phyloP scores from a whole-genome alignment of 1,140 invertebrate species.

The Homalodisca vitripennis region DNA sequence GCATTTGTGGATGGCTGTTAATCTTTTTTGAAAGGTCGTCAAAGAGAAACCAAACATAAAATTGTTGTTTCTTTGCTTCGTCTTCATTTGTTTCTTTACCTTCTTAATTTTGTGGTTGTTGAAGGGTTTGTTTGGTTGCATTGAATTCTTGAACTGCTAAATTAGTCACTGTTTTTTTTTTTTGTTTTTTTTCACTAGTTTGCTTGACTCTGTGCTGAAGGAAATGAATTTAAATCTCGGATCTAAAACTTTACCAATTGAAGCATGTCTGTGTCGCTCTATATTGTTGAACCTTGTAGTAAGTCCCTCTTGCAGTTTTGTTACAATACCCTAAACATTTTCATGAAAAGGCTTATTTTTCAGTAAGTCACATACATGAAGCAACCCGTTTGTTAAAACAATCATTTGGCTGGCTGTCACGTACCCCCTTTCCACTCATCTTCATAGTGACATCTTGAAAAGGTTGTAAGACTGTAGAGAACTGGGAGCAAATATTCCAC shows the following conservation, averaged over 20 bases:
- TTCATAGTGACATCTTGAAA: no score
- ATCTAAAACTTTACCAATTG: conserved; percentile 43
- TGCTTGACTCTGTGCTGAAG: neutral
- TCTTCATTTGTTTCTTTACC: no score
- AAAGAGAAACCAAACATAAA: no score
- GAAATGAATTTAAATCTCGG: conserved; percentile 17
- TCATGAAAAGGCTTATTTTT: no score
- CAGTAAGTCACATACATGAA: no score
- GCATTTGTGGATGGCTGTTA: neutral
- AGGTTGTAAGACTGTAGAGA: no score
- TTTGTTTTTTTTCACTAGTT: neutral
- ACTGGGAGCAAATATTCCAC: no score
- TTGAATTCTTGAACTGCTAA: neutral
- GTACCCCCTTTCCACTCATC: no score
- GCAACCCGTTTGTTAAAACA: no score
- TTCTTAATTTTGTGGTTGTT: neutral
- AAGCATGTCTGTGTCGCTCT: conserved; percentile 43
- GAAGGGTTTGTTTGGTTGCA: neutral
- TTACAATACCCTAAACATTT: no score
- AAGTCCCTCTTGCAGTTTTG: conserved; percentile 40
- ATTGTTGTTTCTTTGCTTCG: no score
- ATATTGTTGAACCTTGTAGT: conserved; percentile 43
- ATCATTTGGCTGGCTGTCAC: no score
- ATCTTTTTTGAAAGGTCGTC: neutral
- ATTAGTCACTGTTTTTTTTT: neutral